Conservation (phyloP, 35 echinoderm and acorn worm genomes). For the Holothuria glaberrima region DNA sequence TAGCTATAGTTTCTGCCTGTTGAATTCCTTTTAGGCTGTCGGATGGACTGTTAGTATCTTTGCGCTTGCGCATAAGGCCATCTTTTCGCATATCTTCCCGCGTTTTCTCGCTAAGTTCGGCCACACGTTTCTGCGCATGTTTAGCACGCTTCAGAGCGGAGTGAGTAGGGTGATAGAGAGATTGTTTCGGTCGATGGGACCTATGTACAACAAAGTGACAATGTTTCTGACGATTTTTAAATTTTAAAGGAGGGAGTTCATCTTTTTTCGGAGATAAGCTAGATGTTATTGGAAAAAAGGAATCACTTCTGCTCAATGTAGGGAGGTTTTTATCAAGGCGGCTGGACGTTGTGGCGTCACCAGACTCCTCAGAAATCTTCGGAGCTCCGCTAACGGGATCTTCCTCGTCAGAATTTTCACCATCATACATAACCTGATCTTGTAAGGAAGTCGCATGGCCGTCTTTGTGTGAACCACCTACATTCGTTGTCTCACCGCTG, state of each 20-base stretch:
- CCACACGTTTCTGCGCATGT: slow-evolving; percentile 52
- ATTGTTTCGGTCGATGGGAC: not conserved
- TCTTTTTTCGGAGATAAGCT: not conserved
- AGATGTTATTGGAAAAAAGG: slow-evolving; percentile 25
- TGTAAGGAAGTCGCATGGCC: no score
- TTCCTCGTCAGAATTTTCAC: no score
- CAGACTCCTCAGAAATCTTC: no score
- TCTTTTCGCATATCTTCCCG: slow-evolving; percentile 14
- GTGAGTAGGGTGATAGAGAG: not conserved
- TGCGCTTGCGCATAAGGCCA: not conserved
- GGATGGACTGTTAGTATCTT: not conserved
- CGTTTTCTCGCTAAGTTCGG: slow-evolving; percentile 66
- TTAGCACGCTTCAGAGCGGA: slow-evolving; percentile 50
- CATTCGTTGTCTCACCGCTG: no score
- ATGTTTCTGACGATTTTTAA: slow-evolving; percentile 38
- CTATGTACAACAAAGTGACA: slow-evolving; percentile 34
- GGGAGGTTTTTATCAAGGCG: not conserved
- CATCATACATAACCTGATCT: no score
- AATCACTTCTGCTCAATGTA: slow-evolving; percentile 2
- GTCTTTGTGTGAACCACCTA: no score
- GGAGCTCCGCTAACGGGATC: no score
- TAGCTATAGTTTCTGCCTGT: slow-evolving; percentile 33
- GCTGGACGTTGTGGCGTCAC: not conserved
- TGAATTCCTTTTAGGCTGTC: slow-evolving; percentile 58
- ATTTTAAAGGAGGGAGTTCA: slow-evolving; percentile 28